These are phyloP conservation scores for Psylliodes chrysocephalus DNA, from an alignment of 2,888 invertebrate species.

Conservation along the genomic window DNA sequence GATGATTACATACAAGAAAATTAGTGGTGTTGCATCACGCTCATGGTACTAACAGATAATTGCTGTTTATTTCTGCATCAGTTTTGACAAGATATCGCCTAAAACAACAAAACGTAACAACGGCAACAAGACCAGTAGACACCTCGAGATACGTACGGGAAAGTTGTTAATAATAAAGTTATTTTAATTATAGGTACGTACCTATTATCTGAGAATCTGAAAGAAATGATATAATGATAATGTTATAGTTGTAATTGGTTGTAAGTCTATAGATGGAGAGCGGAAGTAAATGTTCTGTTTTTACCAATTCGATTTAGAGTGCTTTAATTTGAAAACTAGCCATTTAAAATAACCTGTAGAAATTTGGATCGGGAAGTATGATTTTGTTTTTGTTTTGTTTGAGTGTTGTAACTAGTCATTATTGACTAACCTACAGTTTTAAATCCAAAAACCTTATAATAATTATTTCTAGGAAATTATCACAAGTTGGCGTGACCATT, in stretches of 20 bases:
- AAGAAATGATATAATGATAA: constrained; percentile 1
- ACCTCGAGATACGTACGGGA: neutral
- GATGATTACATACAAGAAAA: constrained; percentile 13
- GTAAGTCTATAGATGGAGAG: too few relatives aligned
- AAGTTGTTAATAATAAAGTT: neutral
- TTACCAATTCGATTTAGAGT: too few relatives aligned
- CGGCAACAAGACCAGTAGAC: neutral
- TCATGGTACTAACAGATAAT: constrained; percentile 6
- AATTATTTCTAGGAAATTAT: too few relatives aligned
- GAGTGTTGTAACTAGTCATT: too few relatives aligned
- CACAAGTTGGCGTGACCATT: too few relatives aligned
- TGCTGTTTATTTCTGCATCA: constrained; percentile 6
- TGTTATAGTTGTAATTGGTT: neutral
- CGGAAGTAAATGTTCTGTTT: neutral
- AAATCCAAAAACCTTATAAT: too few relatives aligned
- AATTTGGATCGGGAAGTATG: too few relatives aligned
- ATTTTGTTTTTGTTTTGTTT: too few relatives aligned
- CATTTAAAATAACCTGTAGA: too few relatives aligned
- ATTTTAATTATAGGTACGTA: too few relatives aligned
- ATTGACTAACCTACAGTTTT: too few relatives aligned
- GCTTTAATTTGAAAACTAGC: too few relatives aligned
- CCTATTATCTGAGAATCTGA: neutral
- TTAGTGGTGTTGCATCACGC: constrained; percentile 10
- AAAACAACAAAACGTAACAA: constrained; percentile 3
- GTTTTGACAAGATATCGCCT: neutral